Conservation (phyloP, 2,888 invertebrate genomes). For the Baccha elongata region DNA sequence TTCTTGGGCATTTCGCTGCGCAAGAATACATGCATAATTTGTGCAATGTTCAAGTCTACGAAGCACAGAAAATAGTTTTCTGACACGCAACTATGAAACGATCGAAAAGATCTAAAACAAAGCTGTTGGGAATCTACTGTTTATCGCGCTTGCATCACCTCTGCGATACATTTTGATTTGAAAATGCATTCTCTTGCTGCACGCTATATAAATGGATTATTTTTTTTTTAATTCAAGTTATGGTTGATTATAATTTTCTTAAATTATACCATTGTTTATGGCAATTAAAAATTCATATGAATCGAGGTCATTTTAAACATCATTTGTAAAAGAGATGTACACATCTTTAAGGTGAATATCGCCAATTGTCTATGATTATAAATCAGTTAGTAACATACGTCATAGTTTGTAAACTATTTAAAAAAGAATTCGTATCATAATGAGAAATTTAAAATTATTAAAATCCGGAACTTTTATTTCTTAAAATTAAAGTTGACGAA, state of each 20-base stretch:
- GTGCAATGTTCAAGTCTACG: conserved; percentile 70
- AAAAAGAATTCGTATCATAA: too few species aligned
- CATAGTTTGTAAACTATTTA: too few species aligned
- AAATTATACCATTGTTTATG: conserved; percentile 51
- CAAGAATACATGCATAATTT: conserved; percentile 67
- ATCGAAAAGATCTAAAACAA: conserved; percentile 60
- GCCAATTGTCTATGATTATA: too few species aligned
- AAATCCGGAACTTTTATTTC: too few species aligned
- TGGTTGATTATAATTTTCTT: conserved; percentile 35
- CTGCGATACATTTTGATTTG: conserved; percentile 33
- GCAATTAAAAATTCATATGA: conserved; percentile 33
- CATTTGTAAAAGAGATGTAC: background rate
- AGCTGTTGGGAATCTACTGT: conserved; percentile 62
- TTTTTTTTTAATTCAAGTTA: conserved; percentile 35
- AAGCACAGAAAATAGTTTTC: conserved; percentile 72
- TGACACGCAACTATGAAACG: conserved; percentile 67
- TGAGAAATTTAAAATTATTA: too few species aligned
- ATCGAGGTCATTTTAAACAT: conserved; percentile 51
- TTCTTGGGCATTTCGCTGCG: conserved; percentile 45
- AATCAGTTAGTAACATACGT: too few species aligned
- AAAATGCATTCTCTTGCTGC: conserved; percentile 58
- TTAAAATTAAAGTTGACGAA: too few species aligned
- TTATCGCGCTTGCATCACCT: conserved; percentile 58
- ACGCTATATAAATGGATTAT: conserved; percentile 57
- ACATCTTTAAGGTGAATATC: background rate